These are phyloP conservation scores for Ophion costatus DNA, from an alignment of 2,888 invertebrate genomes.

Conservation along the genomic window DNA sequence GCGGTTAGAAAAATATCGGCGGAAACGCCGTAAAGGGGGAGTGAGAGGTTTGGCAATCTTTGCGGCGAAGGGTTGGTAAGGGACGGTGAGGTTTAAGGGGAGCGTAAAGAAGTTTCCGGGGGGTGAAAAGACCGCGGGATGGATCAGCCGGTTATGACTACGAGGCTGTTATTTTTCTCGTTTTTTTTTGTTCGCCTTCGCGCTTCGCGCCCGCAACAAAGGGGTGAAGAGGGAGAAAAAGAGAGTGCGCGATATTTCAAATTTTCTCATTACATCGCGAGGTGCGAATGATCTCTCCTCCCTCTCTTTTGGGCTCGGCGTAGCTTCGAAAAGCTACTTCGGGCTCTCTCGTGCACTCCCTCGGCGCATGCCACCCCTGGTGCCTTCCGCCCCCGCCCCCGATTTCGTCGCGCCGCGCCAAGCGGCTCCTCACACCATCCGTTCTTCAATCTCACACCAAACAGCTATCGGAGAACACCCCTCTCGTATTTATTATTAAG, in stretches of 20 bases:
- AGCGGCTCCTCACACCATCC: constrained; percentile 75
- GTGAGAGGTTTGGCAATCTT: constrained; percentile 55
- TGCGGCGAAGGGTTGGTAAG: constrained; percentile 57
- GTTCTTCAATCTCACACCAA: constrained; percentile 82
- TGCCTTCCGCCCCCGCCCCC: constrained; percentile 44
- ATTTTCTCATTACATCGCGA: constrained; percentile 83
- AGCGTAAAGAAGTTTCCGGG: constrained; percentile 29
- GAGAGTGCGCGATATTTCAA: constrained; percentile 81
- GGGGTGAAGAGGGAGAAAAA: constrained; percentile 34
- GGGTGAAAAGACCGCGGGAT: constrained; percentile 67
- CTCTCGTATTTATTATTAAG: constrained; percentile 83
- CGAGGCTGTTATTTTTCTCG: constrained; percentile 76
- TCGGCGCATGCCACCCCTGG: constrained; percentile 51
- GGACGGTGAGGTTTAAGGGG: constrained; percentile 39
- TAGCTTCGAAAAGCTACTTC: background rate
- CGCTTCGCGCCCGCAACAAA: constrained; percentile 36
- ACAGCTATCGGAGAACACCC: constrained; percentile 80
- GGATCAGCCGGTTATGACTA: constrained; percentile 81
- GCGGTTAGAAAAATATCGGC: background rate
- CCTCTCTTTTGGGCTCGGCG: background rate
- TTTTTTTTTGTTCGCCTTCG: constrained; percentile 46
- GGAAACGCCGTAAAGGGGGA: constrained; percentile 3
- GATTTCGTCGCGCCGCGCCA: constrained; percentile 64
- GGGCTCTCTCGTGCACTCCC: constrained; percentile 14
- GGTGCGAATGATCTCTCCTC: constrained; percentile 81